Base-by-base conservation (phyloP, 1,140 invertebrate species). In the Neoseiulus cucumeris region DNA sequence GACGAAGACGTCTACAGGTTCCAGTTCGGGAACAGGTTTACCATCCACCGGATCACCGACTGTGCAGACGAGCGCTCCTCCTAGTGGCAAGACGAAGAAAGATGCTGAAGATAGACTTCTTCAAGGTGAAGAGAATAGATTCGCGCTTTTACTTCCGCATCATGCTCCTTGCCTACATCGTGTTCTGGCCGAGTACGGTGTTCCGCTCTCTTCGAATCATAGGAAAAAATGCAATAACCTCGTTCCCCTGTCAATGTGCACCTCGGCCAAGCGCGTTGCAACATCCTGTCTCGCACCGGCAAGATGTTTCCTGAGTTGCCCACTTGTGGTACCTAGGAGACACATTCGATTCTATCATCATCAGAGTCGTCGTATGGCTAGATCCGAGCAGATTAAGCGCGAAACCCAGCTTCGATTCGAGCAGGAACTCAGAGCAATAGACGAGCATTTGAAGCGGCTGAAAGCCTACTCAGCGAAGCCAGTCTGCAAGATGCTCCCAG, bases 141-240 rank as follows among this genome's bases (percentile, higher is more conserved):
- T 20, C 17, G 17, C 51, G 51, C 25, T 33, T 17, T 20, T 59
- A 17, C 22, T 59, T 2, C 51, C 51, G 2, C 33, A 59, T 59
- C 33, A 33, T 25, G 14, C 51, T 33, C 14, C 25, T 14, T 29
- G 14, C 14, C 22, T 59, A 17, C 51, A 59, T 25, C 25, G 33
- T 29, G 51, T 59, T 17, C 22, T 59, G 51, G 51, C 51, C 14
- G 51, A 59, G 51, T 20, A 59, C 22, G 51, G 51, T 25, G 51
- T 59, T 5, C 51, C 51, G 22, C 25, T 59, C 14, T 59, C 51
- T 4, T 25, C 51, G 33, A 59, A 25, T 33, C 51, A 59, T 25
- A 12, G 51, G 25, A 25, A 33, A 14, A 59, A 59, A 33, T 59
- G 51, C 51, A 59, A 59, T 59, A 59, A 59, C 22, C 51, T 59